These are phyloP conservation scores for Mastacembelus armatus DNA, from an alignment of 2,797 vertebrate species.

Conservation along the genomic window DNA sequence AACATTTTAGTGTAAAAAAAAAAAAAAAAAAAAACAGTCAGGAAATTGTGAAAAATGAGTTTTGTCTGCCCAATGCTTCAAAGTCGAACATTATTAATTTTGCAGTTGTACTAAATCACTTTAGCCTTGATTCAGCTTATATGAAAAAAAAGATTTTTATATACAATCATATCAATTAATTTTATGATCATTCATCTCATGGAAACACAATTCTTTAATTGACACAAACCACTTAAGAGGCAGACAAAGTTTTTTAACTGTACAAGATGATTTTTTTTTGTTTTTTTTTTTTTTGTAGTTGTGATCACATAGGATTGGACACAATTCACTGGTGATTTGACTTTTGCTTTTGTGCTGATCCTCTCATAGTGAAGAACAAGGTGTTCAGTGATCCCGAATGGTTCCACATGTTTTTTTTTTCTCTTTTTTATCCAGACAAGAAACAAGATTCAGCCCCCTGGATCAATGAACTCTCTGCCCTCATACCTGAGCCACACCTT, in stretches of 20 bases:
- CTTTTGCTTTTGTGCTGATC: neutral
- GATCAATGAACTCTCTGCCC: neutral
- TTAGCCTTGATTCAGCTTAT: too few relatives aligned
- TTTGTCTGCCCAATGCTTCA: too few relatives aligned
- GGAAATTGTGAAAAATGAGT: too few relatives aligned
- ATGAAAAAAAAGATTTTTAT: too few relatives aligned
- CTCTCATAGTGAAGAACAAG: neutral
- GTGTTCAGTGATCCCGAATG: neutral
- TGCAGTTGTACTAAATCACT: too few relatives aligned
- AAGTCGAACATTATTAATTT: too few relatives aligned
- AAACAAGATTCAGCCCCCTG: neutral
- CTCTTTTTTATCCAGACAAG: neutral
- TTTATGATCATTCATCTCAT: too few relatives aligned
- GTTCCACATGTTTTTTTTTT: conserved; percentile 1
- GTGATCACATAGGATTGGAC: neutral
- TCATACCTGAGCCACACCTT: neutral
- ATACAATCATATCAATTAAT: too few relatives aligned
- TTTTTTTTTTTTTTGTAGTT: neutral
- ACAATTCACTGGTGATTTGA: neutral
- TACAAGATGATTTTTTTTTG: neutral
- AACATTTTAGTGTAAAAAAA: too few relatives aligned
- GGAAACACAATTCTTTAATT: too few relatives aligned
- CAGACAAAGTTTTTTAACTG: neutral
- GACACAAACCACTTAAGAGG: too few relatives aligned
- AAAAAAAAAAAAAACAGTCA: too few relatives aligned